phyloP scores from a whole-genome alignment of 2,797 vertebrate species.

The Coreius guichenoti region DNA sequence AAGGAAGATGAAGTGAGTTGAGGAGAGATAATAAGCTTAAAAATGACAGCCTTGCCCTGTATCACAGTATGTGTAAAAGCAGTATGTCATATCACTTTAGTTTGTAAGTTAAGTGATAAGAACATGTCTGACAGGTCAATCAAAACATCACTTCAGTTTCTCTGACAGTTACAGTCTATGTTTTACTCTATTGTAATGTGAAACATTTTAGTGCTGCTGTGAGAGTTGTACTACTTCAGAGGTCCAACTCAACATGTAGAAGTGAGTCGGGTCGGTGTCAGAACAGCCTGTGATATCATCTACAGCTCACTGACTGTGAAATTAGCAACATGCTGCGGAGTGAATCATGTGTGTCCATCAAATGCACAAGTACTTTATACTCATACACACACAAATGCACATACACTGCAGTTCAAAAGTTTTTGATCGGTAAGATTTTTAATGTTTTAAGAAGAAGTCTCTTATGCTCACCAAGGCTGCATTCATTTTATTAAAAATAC shows the following conservation, averaged over 20 bases:
- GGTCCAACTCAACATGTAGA: slow-evolving; percentile 15
- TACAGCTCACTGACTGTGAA: slow-evolving; percentile 44
- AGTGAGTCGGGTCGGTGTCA: slow-evolving; percentile 18
- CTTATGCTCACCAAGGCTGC: too few species aligned
- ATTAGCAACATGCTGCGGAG: slow-evolving; percentile 25
- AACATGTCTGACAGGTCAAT: not conserved
- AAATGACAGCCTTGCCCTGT: not conserved
- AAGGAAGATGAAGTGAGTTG: not conserved
- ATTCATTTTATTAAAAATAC: too few species aligned
- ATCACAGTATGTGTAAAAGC: not conserved
- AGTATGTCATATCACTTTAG: not conserved
- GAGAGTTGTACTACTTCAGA: not conserved
- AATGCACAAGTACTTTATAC: slow-evolving; percentile 1
- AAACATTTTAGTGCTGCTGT: slow-evolving; percentile 1
- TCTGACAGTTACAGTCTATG: slow-evolving; percentile 3
- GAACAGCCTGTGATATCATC: slow-evolving; percentile 17
- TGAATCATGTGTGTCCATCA: slow-evolving; percentile 24
- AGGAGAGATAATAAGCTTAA: not conserved
- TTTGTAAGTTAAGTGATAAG: slow-evolving; percentile 4
- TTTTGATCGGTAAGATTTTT: too few species aligned
- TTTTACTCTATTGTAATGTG: slow-evolving; percentile 13
- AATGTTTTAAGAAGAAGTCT: too few species aligned
- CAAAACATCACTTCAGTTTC: slow-evolving; percentile 6
- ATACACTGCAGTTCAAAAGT: too few species aligned
- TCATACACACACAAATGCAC: not conserved